phyloP scores from a whole-genome alignment of 1,140 invertebrate genomes.

The Aphis gossypii region DNA sequence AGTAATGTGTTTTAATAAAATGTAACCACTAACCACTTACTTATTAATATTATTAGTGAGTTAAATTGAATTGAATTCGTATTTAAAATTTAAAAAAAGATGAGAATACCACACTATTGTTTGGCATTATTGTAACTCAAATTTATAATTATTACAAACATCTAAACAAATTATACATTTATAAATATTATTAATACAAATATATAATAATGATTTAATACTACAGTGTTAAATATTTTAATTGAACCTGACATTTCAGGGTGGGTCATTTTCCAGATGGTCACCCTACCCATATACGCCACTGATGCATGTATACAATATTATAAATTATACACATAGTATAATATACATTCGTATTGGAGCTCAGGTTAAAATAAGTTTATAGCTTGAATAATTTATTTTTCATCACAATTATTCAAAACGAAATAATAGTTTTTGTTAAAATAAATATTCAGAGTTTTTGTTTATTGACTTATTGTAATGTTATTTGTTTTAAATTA shows the following conservation, averaged over 20 bases:
- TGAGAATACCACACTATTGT: neutral
- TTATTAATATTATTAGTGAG: neutral
- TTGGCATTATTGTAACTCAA: neutral
- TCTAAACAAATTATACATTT: neutral
- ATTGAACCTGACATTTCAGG: neutral
- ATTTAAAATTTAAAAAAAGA: neutral
- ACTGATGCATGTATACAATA: neutral
- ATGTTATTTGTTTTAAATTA: too few relatives aligned
- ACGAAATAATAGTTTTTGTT: too few relatives aligned
- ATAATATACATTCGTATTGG: neutral
- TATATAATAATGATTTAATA: neutral
- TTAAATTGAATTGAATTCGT: neutral
- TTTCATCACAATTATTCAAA: too few relatives aligned
- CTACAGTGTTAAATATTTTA: neutral
- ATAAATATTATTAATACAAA: neutral
- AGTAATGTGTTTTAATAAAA: neutral
- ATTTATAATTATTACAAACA: neutral
- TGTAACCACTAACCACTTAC: neutral
- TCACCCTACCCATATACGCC: neutral
- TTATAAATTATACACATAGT: neutral
- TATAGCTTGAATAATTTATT: too few relatives aligned
- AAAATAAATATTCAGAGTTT: too few relatives aligned
- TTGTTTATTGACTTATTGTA: too few relatives aligned
- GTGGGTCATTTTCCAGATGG: neutral
- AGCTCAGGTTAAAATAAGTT: neutral